Base-by-base conservation (phyloP, 2,888 invertebrate genomes). In the Oscheius sp. region DNA sequence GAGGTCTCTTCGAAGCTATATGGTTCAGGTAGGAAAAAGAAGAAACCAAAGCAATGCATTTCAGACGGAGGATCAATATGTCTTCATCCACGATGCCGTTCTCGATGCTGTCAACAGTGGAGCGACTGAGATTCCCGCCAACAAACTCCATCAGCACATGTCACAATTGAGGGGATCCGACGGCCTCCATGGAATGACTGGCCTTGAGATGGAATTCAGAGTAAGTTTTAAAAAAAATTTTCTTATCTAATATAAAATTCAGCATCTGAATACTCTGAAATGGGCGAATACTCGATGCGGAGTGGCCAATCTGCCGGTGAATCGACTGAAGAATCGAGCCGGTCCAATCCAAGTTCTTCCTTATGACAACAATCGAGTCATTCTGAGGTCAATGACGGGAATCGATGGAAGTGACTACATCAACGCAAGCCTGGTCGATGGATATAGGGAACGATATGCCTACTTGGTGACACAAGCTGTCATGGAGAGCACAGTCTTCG, bases 401-500 rank as follows among this genome's bases (percentile, higher is more conserved):
- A 70, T 78, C 25, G 86, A 87, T 23, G 87, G 89, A 5, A 95
- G 95, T 1, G 98, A 99, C 88, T 99, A 98, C 88, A 95, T 99
- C 82, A 99, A 98, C 88, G 97, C 97, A 45, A 96, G 95, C 85
- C 94, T 96, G 86, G 94, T 98, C 78, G 98, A 99, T 88, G 97
- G 86, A n/a, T 86, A 86, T 73, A 75, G 80, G 33, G 73, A 79
- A 89, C 91, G 94, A 63, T 92, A 92, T 74, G 96, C 96, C 1
- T 98, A 98, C 87, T 95, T 98, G 75, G 97, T 96, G 4, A 90
- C 96, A n/a, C 97, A 98, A 88, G 97, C 96, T n/a, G 96, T 98
- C 0, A 89, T 97, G 69, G 91, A 92, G 63, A 95, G 97, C 86
- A 97, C 97, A 0, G 94, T 95, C 0, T 96, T 96, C 84, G 98